Base-by-base conservation (phyloP, 2,888 invertebrate genomes). In the Drosophila lutescens region DNA sequence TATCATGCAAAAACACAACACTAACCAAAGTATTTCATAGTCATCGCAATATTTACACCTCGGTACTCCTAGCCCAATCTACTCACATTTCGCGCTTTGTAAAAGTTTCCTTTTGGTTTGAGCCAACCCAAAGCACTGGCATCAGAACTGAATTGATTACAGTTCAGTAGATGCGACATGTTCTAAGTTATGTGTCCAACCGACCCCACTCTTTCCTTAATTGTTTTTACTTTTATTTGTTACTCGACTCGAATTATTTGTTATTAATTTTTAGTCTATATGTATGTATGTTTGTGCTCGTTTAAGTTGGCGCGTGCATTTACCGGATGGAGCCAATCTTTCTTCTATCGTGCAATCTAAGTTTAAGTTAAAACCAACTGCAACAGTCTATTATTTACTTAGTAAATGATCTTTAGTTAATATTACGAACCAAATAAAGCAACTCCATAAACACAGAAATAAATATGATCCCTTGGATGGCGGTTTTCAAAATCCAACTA, bases 1-100 rank as follows among this genome's bases (percentile, higher is more conserved):
- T 44, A 47, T 65, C 56, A 70, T 56, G 59, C 38, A 46, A 30
- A 51, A 30, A 71, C 44, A 60, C 46, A 69, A 68, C 59, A 85
- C 85, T 81, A 81, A 81, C 80, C 80, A 81, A 81, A 81, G 80
- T 59, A 87, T 79, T 46, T 85, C 73, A 81, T 81, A 81, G 80
- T 81, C 80, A 87, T 34, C 38, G 71, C 55, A 63, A 51, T 34
- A 63, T 26, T 32, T 62, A 73, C 46, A 69, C 50, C 68, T 71
- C 77, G 70, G 76, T 79, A 55, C 75, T 66, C 57, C 55, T 86
- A 81, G 81, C 71, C 82, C 79, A 82, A 88, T 83, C 67, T 77
- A 68, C 65, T 68, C 77, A 80, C 80, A 86, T 63, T 73, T 69
- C 51, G 50, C 73, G 80, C 86, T 83, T 86, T 83, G 20, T 67